Base-by-base conservation (phyloP, 2,888 invertebrate species). In the Leucoptera coffeella region DNA sequence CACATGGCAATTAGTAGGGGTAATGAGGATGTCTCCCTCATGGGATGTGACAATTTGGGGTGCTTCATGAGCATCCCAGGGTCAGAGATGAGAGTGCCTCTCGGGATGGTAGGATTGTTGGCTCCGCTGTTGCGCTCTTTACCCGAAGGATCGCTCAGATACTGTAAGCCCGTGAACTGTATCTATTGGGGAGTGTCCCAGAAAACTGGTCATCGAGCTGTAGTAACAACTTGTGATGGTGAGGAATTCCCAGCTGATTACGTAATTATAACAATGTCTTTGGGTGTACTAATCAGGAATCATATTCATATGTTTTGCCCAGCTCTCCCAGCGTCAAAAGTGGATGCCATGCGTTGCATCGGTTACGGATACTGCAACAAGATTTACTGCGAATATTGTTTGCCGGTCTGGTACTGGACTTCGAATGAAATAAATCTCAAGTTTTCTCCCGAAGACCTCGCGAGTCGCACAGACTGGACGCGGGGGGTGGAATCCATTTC, bases 311-410 rank as follows among this genome's bases (percentile, higher is more conserved):
- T 88, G 38, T 89, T 89, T 43, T 78, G 78, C 36, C 88, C 88
- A 0, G 58, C 72, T 2, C 49, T 89, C 23, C 85, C 88, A 0
- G 47, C 72, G 2, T 71, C 74, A 4, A 89, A 89, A 58, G 60
- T 80, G 19, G 76, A 75, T 35, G 82, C 86, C 0, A 82, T 88
- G 39, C 60, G 64, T 15, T 67, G 72, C 38, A 50, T 84, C 15
- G 84, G 86, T 4, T 84, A 73, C 39, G 89, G 87, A 1, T 74
- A 72, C 38, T 82, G 85, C 7, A 80, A 85, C 40, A 88, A 86
- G 59, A 75, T 89, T 19, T 87, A 82, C 42, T 49, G 88, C 22
- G 81, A 85, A 39, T 89, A 85, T 43, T 73, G 78, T 22, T 67
- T 76, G 11, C 83, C 85, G 1, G 83, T 87, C 38, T 81, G 81